phyloP scores from a whole-genome alignment of 2,797 vertebrate genomes.

The Enteromius treurensis region DNA sequence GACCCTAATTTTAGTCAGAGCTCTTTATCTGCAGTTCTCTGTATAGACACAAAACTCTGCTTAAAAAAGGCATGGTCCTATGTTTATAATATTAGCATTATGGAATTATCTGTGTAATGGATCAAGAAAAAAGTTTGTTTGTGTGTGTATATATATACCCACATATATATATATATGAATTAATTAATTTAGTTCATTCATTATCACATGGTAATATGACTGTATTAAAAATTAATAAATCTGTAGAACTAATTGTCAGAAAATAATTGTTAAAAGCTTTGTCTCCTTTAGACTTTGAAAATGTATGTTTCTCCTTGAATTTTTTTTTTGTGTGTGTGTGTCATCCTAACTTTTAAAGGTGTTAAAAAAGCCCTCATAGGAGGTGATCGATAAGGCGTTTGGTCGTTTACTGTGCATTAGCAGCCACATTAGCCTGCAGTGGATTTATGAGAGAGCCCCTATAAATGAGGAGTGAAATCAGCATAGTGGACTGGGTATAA shows the following conservation, averaged over 20 bases:
- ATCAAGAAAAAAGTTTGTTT: not conserved
- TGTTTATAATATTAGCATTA: not conserved
- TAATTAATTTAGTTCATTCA: not conserved
- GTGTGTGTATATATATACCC: too few species aligned
- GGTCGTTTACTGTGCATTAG: constrained; percentile 82
- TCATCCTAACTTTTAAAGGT: constrained; percentile 72
- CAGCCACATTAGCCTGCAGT: constrained; percentile 72
- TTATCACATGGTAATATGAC: not conserved
- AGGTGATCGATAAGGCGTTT: constrained; percentile 76
- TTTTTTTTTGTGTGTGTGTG: constrained; percentile 20
- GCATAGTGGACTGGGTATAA: constrained; percentile 71
- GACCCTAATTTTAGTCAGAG: not conserved
- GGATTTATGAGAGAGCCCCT: constrained; percentile 75
- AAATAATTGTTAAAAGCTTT: constrained; percentile 30
- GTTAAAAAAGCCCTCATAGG: constrained; percentile 79
- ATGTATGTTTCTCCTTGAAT: constrained; percentile 37
- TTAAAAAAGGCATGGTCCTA: not conserved
- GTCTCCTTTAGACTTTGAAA: constrained; percentile 33
- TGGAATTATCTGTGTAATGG: not conserved
- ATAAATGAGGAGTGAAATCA: constrained; percentile 68
- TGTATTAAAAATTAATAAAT: not conserved
- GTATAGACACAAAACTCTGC: not conserved
- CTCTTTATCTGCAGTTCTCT: not conserved
- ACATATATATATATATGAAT: too few species aligned
- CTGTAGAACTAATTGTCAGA: constrained; percentile 3